These are phyloP conservation scores for Lophura nycthemera DNA, from an alignment of 2,113 vertebrate species.

Conservation along the genomic window DNA sequence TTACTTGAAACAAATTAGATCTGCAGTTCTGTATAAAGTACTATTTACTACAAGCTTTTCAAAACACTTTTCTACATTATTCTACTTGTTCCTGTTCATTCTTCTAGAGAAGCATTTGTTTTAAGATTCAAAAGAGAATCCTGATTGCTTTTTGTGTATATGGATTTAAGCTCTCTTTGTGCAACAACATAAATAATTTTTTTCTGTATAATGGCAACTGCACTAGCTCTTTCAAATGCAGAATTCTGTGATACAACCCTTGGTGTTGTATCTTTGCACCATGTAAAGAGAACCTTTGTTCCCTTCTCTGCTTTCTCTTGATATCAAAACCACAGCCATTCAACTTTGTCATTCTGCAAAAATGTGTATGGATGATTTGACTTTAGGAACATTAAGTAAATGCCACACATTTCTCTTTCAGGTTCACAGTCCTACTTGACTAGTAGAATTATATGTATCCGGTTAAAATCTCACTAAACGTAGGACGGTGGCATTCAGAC, in stretches of 20 bases:
- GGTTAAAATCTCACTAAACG: background rate
- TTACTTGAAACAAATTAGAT: background rate
- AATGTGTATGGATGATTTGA: background rate
- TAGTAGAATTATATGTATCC: background rate
- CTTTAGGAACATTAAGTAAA: slow-evolving; percentile 24
- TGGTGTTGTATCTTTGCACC: background rate
- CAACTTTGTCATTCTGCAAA: slow-evolving; percentile 1
- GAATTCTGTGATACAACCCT: background rate
- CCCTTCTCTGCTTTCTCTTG: background rate
- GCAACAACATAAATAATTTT: slow-evolving; percentile 33
- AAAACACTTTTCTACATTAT: background rate
- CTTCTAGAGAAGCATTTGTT: background rate
- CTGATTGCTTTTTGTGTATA: background rate
- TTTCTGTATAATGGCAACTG: background rate
- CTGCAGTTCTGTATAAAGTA: background rate
- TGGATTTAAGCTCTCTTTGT: slow-evolving; percentile 30
- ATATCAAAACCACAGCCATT: slow-evolving; percentile 10
- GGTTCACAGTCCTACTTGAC: slow-evolving; percentile 10
- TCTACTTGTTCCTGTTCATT: background rate
- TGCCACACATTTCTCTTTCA: background rate
- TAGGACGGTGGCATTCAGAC: background rate
- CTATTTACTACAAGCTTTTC: background rate
- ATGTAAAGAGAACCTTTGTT: slow-evolving; percentile 6
- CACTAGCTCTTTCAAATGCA: slow-evolving; percentile 3
- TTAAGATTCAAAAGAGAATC: slow-evolving; percentile 39